phyloP scores from a whole-genome alignment of 2,888 invertebrate genomes.

The Nymphalis polychloros region DNA sequence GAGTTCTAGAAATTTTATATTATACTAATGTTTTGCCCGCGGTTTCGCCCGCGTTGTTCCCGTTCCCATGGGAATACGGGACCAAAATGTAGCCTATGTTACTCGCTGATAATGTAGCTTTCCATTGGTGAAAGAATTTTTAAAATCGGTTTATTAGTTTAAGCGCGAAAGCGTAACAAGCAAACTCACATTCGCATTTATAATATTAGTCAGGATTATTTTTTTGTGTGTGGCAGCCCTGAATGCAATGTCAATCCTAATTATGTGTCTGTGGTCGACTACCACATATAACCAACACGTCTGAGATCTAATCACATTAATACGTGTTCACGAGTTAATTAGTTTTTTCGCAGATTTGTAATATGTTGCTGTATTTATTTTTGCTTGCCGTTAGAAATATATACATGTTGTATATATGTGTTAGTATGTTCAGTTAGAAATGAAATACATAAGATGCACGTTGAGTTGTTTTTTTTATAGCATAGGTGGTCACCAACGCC shows the following conservation, averaged over 20 bases:
- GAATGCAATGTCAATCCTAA: constrained; percentile 4
- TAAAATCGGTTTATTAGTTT: too few species aligned
- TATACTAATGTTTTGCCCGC: too few species aligned
- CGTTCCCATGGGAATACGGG: too few species aligned
- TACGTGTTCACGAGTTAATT: constrained; percentile 39
- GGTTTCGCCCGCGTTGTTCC: too few species aligned
- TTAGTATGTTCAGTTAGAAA: neutral
- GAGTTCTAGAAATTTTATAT: too few species aligned
- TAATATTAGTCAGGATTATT: neutral
- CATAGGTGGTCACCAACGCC: too few species aligned
- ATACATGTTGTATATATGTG: neutral
- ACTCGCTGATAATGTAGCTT: too few species aligned
- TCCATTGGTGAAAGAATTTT: too few species aligned
- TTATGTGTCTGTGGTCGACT: constrained; percentile 11
- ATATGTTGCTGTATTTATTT: constrained; percentile 1
- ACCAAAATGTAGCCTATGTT: too few species aligned
- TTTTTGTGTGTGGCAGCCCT: neutral
- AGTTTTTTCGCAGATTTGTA: constrained; percentile 37
- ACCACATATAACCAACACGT: constrained; percentile 13
- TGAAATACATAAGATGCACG: neutral
- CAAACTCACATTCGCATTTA: too few species aligned
- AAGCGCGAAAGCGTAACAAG: too few species aligned
- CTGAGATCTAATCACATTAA: constrained; percentile 35
- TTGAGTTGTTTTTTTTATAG: too few species aligned
- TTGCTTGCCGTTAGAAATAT: neutral